Percentiles rank a stretch among this genome's conserved stretches.
Evolutionary conservation across 2,888 invertebrate species (phyloP).

Genomic region (Cosmopolites sordidus): DNA sequence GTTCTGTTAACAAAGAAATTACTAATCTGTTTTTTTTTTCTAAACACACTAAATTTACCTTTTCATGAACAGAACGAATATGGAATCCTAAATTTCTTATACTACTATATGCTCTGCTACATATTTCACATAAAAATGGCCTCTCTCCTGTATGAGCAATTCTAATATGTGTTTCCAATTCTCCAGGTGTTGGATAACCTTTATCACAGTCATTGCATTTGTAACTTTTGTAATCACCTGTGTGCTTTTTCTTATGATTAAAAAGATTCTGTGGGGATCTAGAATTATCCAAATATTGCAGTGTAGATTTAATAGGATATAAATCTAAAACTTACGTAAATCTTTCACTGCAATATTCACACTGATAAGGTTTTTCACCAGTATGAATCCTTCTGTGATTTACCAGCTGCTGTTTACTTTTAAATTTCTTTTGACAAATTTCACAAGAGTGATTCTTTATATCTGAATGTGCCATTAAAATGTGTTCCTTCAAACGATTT

Average conservation of each 20-base stretch:
- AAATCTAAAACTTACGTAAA: constrained; percentile 17
- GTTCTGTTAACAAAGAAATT: constrained; percentile 14
- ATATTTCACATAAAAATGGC: constrained; percentile 25
- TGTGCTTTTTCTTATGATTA: constrained; percentile 25
- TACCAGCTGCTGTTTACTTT: constrained; percentile 16
- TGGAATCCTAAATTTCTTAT: constrained; percentile 20
- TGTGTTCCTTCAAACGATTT: constrained; percentile 21
- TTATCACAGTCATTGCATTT: constrained; percentile 20
- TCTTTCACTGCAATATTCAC: constrained; percentile 17
- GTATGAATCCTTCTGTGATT: constrained; percentile 25
- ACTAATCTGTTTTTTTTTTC: neutral
- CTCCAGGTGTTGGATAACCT: constrained; percentile 19
- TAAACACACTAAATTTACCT: constrained; percentile 5
- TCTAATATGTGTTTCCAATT: constrained; percentile 17
- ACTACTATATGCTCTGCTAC: constrained; percentile 18
- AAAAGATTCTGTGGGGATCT: constrained; percentile 21
- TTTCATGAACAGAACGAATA: constrained; percentile 20
- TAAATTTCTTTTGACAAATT: constrained; percentile 23
- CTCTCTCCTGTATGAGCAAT: constrained; percentile 24
- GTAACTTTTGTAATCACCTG: constrained; percentile 16
- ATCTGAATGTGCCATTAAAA: constrained; percentile 21
- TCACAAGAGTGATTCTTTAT: constrained; percentile 20
- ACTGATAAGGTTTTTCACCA: constrained; percentile 26
- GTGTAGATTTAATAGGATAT: neutral
- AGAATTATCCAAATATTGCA: neutral